Conservation (phyloP, 2,113 vertebrate genomes). For the Hemiscyllium ocellatum region DNA sequence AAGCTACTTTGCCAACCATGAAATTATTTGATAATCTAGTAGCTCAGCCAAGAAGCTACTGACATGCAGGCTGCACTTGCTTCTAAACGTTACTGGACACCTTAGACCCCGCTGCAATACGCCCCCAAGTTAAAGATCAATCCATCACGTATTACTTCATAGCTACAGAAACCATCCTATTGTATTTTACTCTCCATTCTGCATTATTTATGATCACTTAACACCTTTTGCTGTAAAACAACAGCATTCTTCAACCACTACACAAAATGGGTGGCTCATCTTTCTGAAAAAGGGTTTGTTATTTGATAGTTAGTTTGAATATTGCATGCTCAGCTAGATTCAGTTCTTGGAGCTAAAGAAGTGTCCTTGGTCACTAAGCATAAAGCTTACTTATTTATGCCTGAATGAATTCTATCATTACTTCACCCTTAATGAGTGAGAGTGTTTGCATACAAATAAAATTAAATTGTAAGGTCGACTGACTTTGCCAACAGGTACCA, state of each 20-base stretch:
- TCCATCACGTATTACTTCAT: background rate
- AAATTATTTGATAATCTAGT: background rate
- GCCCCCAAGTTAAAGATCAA: background rate
- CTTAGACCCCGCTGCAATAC: background rate
- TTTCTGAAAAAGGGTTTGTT: background rate
- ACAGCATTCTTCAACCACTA: background rate
- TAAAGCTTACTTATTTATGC: conserved; percentile 48
- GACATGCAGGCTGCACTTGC: background rate
- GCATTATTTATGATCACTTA: background rate
- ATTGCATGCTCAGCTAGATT: background rate
- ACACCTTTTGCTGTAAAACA: background rate
- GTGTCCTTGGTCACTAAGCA: conserved; percentile 28
- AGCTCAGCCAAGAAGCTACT: background rate
- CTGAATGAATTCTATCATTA: conserved; percentile 74
- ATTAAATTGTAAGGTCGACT: conserved; percentile 87
- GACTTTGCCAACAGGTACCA: conserved; percentile 86
- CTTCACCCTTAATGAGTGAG: conserved; percentile 78
- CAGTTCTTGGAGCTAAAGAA: conserved; percentile 9
- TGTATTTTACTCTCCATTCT: background rate
- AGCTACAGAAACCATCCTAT: too few species aligned
- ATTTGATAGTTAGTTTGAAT: conserved; percentile 13
- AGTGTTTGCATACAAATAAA: conserved; percentile 89
- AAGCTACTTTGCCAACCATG: background rate
- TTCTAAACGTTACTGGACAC: background rate
- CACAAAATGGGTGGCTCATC: background rate